Evolutionary conservation across 2,113 vertebrate genomes (phyloP).

Genomic region (Plecturocebus donacophilus): DNA sequence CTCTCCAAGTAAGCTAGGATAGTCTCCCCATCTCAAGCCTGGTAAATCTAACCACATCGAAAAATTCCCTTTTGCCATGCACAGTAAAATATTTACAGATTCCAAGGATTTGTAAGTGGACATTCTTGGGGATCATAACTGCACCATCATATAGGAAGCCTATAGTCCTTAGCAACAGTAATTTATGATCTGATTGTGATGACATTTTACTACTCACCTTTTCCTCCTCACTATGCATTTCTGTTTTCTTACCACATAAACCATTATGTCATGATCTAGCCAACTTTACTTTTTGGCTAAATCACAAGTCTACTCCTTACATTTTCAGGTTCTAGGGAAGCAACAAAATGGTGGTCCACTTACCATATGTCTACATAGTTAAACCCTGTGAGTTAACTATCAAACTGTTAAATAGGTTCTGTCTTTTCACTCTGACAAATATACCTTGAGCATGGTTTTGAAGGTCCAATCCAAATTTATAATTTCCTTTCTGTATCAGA

Average conservation of each 20-base stretch:
- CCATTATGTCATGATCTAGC: too few relatives aligned
- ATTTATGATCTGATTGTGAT: background rate
- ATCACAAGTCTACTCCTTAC: background rate
- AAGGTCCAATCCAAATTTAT: background rate
- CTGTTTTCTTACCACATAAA: background rate
- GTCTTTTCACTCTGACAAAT: background rate
- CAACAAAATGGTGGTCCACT: background rate
- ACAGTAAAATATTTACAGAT: background rate
- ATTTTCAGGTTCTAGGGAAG: background rate
- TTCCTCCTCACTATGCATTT: background rate
- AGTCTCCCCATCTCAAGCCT: background rate
- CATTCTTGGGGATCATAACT: background rate
- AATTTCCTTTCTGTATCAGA: background rate
- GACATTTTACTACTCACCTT: background rate
- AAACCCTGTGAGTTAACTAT: background rate
- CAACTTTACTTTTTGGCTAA: background rate
- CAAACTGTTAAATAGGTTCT: background rate
- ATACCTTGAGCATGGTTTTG: background rate
- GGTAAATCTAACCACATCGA: background rate
- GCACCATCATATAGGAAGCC: background rate
- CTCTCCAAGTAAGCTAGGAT: background rate
- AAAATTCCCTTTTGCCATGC: background rate
- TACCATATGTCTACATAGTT: background rate
- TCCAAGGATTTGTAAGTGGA: background rate
- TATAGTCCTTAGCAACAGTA: background rate